phyloP scores from a whole-genome alignment of 2,113 vertebrate genomes.

The Miniopterus natalensis region DNA sequence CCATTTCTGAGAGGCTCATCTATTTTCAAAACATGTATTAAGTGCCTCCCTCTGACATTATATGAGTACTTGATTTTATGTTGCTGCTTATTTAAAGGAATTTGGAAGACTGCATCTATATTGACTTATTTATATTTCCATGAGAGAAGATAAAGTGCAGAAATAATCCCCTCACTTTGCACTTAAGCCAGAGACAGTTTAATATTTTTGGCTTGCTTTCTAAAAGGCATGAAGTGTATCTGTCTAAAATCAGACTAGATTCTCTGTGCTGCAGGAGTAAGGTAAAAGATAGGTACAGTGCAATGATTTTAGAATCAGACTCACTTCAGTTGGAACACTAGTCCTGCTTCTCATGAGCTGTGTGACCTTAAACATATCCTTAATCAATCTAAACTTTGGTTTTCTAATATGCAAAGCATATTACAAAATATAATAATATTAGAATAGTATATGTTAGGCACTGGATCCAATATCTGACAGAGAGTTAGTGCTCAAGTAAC shows the following conservation, averaged over 20 bases:
- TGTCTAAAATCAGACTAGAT: neutral
- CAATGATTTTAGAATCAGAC: neutral
- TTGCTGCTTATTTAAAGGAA: conserved; percentile 25
- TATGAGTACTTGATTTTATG: neutral
- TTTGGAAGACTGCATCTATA: conserved; percentile 31
- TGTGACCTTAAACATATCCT: neutral
- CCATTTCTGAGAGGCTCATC: conserved; percentile 1
- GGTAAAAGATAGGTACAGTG: neutral
- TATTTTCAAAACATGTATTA: neutral
- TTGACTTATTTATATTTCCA: conserved; percentile 54
- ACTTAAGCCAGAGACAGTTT: conserved; percentile 39
- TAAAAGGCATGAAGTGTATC: conserved; percentile 42
- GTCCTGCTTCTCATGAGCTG: neutral
- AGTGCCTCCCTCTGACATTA: neutral
- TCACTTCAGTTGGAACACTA: neutral
- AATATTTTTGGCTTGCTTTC: conserved; percentile 21
- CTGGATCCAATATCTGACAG: neutral
- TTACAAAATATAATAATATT: neutral
- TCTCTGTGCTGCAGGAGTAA: neutral
- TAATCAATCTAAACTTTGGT: neutral
- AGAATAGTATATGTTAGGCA: neutral
- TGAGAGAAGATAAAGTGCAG: neutral
- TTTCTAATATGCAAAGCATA: neutral
- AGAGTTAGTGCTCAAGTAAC: neutral
- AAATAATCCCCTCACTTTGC: conserved; percentile 60